Evolutionary conservation across 1,140 invertebrate species (phyloP).

Genomic region (Hycleus phaleratus): DNA sequence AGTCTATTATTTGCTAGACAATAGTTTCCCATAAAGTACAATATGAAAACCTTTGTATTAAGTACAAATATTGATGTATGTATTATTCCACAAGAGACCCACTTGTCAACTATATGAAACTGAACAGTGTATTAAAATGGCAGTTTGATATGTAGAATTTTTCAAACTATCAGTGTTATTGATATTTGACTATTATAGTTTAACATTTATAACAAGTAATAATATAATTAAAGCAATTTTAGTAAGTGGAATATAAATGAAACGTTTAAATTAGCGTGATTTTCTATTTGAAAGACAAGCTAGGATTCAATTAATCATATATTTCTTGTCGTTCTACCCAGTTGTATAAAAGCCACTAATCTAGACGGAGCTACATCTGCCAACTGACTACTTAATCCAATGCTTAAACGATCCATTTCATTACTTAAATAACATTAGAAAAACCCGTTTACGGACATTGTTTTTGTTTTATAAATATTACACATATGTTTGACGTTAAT

Average conservation of each 20-base stretch:
- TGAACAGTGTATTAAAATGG: no score
- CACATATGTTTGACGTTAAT: neutral
- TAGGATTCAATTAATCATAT: conserved; percentile 27
- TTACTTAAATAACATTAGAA: conserved; percentile 16
- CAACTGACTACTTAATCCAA: conserved; percentile 27
- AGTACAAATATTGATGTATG: conserved; percentile 22
- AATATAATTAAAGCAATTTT: conserved; percentile 13
- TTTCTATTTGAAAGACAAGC: conserved; percentile 20
- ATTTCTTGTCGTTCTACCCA: conserved; percentile 23
- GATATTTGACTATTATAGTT: no score
- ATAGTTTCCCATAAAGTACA: conserved; percentile 14
- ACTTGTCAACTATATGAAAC: conserved; percentile 17
- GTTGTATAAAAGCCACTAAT: conserved; percentile 24
- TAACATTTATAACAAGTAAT: neutral
- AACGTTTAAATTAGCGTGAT: conserved; percentile 16
- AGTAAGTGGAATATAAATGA: conserved; percentile 17
- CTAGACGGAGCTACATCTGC: conserved; percentile 28
- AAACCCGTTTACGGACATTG: neutral
- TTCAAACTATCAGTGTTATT: no score
- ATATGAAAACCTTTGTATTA: conserved; percentile 18
- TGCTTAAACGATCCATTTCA: conserved; percentile 25
- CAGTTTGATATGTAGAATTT: no score
- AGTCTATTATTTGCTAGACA: conserved; percentile 22
- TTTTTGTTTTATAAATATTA: conserved; percentile 16
- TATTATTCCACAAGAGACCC: conserved; percentile 24